Conservation (phyloP, 1,140 invertebrate species). For the Hypsibius dujardini region DNA sequence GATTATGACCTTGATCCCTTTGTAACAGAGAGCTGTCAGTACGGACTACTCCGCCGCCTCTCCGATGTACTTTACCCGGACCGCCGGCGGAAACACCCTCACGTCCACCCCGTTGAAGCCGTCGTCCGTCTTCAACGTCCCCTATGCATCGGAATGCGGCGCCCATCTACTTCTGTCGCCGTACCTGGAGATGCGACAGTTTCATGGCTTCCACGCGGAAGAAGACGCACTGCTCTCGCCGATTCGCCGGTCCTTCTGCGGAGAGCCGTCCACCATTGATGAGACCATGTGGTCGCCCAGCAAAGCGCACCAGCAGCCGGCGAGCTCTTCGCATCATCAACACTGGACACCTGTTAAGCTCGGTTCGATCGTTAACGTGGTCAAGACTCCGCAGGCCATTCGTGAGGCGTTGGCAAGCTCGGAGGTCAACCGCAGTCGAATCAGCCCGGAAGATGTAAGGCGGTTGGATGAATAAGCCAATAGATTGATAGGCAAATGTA, state of each 20-base stretch:
- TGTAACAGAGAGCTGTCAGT: not conserved
- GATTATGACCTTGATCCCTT: not conserved
- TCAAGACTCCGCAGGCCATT: conserved; percentile 11
- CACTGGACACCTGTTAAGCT: not conserved
- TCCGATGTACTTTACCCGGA: not conserved
- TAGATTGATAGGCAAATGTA: too few species aligned
- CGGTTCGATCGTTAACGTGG: not conserved
- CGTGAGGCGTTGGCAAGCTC: not conserved
- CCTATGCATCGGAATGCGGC: not conserved
- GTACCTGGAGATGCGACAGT: not conserved
- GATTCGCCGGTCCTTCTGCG: not conserved
- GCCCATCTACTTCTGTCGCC: not conserved
- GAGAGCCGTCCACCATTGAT: not conserved
- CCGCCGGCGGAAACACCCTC: not conserved
- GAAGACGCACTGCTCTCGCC: not conserved
- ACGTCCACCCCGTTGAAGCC: conserved; percentile 12
- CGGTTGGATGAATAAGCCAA: not conserved
- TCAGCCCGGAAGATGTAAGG: conserved; percentile 12
- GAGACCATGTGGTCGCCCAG: conserved; percentile 7
- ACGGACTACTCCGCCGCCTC: not conserved
- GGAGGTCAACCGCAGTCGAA: not conserved
- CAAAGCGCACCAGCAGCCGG: not conserved
- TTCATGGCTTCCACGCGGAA: not conserved
- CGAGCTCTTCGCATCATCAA: not conserved
- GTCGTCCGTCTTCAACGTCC: conserved; percentile 9